Evolutionary conservation across 2,113 vertebrate genomes (phyloP).

Genomic region (Sorex fumeus): DNA sequence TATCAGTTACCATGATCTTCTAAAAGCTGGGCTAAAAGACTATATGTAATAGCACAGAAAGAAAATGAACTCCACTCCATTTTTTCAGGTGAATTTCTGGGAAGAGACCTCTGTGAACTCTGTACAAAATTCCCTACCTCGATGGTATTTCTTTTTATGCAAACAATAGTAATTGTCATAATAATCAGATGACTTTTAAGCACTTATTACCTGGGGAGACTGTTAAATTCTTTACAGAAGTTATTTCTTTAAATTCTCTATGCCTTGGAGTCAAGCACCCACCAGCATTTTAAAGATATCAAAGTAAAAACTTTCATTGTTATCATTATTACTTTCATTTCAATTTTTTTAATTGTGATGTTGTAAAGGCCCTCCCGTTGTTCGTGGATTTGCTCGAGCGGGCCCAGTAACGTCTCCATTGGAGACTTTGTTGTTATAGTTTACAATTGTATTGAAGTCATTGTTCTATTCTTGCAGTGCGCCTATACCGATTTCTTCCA

Average conservation of each 20-base stretch:
- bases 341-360: no score
- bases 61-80: background rate
- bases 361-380: no score
- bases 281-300: background rate
- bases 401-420: no score
- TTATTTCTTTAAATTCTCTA: background rate
- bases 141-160: background rate
- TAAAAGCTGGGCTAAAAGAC: background rate
- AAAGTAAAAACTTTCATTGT: no score
- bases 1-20: background rate
- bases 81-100: constrained; percentile 45
- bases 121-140: background rate
- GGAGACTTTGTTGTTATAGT: no score
- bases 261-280: background rate
- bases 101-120: background rate
- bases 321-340: no score
- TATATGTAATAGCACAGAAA: background rate
- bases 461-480: no score
- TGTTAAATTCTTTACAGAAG: background rate
- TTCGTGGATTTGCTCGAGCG: no score
- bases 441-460: no score
- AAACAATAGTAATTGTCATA: constrained; percentile 29
- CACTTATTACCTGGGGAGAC: background rate
- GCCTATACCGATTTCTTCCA: no score
- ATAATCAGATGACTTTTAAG: background rate